phyloP scores from a whole-genome alignment of 2,113 vertebrate genomes.

The Catharus fuscescens region DNA sequence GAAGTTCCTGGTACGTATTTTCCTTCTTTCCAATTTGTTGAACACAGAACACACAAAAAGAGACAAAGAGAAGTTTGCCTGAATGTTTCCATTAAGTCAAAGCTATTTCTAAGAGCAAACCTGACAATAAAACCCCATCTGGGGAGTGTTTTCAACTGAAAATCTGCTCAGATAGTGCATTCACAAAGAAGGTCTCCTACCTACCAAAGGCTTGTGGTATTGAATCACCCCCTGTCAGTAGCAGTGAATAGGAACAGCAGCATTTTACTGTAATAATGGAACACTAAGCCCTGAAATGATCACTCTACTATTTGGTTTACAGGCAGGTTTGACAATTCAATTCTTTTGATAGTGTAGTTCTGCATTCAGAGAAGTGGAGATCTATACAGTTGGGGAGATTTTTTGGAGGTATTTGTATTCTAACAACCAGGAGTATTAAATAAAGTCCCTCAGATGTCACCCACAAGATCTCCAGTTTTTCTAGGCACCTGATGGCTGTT shows the following conservation, averaged over 20 bases:
- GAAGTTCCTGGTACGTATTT: rapidly evolving
- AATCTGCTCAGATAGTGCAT: not conserved
- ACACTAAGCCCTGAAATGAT: not conserved
- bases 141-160: not conserved
- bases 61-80: not conserved
- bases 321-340: not conserved
- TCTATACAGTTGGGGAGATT: not conserved
- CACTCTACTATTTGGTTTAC: not conserved
- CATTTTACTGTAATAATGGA: not conserved
- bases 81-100: not conserved
- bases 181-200: not conserved
- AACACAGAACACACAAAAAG: not conserved
- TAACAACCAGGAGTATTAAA: not conserved
- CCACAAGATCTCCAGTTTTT: not conserved
- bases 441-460: not conserved
- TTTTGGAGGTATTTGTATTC: not conserved
- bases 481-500: not conserved
- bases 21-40: not conserved
- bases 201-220: not conserved
- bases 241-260: not conserved
- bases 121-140: not conserved
- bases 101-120: not conserved
- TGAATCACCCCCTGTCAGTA: not conserved
- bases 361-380: not conserved
- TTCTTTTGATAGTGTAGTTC: not conserved